Conservation (phyloP, 2,113 vertebrate genomes). For the Megaceryle maxima region DNA sequence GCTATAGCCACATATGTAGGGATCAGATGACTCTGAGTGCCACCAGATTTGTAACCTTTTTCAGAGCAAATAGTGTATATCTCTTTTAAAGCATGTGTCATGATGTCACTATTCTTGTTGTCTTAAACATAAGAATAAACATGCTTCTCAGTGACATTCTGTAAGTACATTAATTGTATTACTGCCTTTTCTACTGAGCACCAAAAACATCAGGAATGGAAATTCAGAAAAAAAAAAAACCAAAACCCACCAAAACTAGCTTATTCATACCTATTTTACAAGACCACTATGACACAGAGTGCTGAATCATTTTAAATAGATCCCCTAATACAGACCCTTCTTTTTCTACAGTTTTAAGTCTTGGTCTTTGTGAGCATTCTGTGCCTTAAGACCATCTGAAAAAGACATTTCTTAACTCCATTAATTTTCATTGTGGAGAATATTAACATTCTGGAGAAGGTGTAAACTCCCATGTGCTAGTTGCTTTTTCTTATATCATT, state of each 20-base stretch:
- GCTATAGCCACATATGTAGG: neutral
- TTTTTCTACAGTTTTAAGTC: neutral
- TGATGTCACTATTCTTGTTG: neutral
- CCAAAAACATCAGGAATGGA: neutral
- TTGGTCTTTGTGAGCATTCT: neutral
- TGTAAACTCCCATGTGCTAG: neutral
- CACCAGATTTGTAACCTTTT: neutral
- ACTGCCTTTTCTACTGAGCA: neutral
- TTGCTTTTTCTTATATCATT: neutral
- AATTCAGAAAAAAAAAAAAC: neutral
- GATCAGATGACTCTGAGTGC: neutral
- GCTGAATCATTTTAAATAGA: neutral
- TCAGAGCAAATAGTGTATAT: neutral
- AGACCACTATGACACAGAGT: neutral
- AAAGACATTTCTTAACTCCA: neutral
- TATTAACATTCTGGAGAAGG: neutral
- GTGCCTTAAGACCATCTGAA: neutral
- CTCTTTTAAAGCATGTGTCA: neutral
- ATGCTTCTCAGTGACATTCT: neutral
- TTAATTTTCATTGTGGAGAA: neutral
- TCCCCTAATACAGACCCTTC: neutral
- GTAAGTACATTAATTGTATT: neutral
- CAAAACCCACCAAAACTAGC: neutral
- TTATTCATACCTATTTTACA: neutral
- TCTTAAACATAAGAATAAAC: neutral